phyloP scores from a whole-genome alignment of 2,113 vertebrate genomes.

The Hyperoodon ampullatus region DNA sequence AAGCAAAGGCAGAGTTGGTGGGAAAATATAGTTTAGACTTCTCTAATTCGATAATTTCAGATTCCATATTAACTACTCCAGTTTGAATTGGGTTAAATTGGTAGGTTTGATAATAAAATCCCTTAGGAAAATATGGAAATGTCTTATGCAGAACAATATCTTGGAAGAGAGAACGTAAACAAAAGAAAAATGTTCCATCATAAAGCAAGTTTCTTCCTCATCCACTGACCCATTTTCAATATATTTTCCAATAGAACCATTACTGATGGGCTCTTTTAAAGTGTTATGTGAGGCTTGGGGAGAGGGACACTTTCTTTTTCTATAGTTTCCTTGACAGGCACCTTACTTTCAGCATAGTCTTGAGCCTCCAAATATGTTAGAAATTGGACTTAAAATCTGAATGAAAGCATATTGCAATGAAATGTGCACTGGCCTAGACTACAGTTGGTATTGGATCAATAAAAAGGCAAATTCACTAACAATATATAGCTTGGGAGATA shows the following conservation, averaged over 20 bases:
- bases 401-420: background rate
- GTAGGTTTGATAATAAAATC: background rate
- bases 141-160: background rate
- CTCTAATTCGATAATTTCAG: background rate
- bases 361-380: background rate
- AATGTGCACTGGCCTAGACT: background rate
- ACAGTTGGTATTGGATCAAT: background rate
- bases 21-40: background rate
- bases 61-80: background rate
- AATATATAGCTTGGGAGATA: background rate
- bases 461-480: background rate
- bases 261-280: background rate
- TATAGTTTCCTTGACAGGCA: background rate
- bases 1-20: background rate
- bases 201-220: conserved; percentile 20
- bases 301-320: background rate
- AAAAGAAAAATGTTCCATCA: background rate
- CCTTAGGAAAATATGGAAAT: background rate
- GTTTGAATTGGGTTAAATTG: conserved; percentile 2
- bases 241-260: background rate
- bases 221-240: conserved; percentile 27
- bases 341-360: background rate
- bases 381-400: background rate
- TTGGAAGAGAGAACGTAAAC: background rate
- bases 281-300: background rate